phyloP scores from a whole-genome alignment of 1,140 invertebrate species.

The Drosophila pseudoobscura region DNA sequence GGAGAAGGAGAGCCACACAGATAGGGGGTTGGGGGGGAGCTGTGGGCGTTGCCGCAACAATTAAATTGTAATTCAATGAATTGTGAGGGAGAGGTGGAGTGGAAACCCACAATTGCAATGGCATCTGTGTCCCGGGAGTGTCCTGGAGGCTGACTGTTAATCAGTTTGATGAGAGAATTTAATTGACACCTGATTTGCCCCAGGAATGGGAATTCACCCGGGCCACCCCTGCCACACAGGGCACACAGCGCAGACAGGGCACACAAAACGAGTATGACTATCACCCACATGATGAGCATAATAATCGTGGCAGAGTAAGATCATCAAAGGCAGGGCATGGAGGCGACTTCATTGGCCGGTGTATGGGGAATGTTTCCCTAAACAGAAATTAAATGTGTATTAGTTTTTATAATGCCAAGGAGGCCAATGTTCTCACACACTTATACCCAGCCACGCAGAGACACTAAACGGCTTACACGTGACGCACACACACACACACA shows the following conservation, averaged over 20 bases:
- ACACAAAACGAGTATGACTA: neutral
- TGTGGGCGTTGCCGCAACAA: constrained; percentile 30
- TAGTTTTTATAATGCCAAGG: constrained; percentile 50
- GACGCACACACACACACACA: constrained; percentile 31
- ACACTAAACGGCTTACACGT: constrained; percentile 43
- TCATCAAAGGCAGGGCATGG: no score
- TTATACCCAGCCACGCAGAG: constrained; percentile 5
- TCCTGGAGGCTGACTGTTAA: constrained; percentile 13
- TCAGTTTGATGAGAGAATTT: constrained; percentile 43
- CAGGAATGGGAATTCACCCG: neutral
- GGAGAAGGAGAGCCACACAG: no score
- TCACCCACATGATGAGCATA: constrained; percentile 28
- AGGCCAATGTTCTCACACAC: constrained; percentile 20
- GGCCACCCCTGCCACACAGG: no score
- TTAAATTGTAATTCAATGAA: constrained; percentile 77
- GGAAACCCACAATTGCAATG: constrained; percentile 17
- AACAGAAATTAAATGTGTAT: constrained; percentile 58
- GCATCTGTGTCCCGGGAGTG: constrained; percentile 19
- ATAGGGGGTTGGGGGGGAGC: neutral
- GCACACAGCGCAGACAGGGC: no score
- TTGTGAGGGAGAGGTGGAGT: constrained; percentile 2
- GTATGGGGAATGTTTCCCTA: constrained; percentile 25
- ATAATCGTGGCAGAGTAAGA: constrained; percentile 18
- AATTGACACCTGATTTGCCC: constrained; percentile 55
- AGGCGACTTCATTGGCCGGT: constrained; percentile 19